phyloP scores from a whole-genome alignment of 2,888 invertebrate genomes.

The Euzetes globulus region DNA sequence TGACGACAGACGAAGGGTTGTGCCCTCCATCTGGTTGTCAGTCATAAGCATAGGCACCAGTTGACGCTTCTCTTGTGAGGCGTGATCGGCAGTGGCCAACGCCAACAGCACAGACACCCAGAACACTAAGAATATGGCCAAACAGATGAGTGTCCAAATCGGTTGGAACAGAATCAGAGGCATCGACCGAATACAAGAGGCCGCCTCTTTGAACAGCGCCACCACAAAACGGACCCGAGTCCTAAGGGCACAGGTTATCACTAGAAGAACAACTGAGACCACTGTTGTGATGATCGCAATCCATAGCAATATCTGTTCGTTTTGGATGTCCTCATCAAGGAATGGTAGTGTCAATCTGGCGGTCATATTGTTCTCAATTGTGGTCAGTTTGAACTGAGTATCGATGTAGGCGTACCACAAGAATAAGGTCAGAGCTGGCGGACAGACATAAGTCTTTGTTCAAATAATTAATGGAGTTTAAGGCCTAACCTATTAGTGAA shows the following conservation, averaged over 20 bases:
- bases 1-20: conserved; percentile 7
- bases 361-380: not conserved
- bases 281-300: conserved; percentile 77
- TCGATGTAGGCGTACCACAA: conserved; percentile 84
- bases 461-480: conserved; percentile 41
- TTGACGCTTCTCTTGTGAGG: conserved; percentile 11
- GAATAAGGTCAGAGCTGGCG: conserved; percentile 58
- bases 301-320: conserved; percentile 74
- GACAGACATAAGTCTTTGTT: not conserved
- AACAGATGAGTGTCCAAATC: conserved; percentile 62
- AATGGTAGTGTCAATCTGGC: not conserved
- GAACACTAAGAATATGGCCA: conserved; percentile 69
- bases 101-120: conserved; percentile 80
- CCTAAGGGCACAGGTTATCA: conserved; percentile 67
- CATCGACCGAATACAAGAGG: conserved; percentile 72
- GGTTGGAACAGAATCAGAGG: conserved; percentile 73
- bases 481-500: conserved; percentile 57
- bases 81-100: conserved; percentile 50
- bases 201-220: conserved; percentile 79
- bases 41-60: not conserved
- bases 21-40: not conserved
- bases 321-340: conserved; percentile 67
- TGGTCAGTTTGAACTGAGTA: conserved; percentile 49
- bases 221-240: conserved; percentile 73
- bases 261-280: conserved; percentile 65